These are phyloP conservation scores for Berghia stephanieae DNA, from an alignment of 1,140 invertebrate species.

Conservation along the genomic window DNA sequence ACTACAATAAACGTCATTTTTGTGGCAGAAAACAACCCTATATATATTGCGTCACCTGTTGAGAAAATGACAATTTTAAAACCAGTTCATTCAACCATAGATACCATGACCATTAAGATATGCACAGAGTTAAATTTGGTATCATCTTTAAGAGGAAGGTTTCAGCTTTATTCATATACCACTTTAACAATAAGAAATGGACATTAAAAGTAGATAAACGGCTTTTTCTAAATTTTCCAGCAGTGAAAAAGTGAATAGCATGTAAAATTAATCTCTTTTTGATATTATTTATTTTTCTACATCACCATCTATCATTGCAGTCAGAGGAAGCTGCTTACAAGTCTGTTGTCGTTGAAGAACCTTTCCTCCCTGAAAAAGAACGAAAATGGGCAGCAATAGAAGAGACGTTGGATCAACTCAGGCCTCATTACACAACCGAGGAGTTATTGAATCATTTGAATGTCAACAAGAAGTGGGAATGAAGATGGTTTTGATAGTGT, in stretches of 20 bases:
- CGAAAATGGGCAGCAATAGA: neutral
- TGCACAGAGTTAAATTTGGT: neutral
- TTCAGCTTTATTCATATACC: neutral
- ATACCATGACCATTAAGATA: too few relatives aligned
- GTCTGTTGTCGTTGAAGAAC: neutral
- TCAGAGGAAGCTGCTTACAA: constrained; percentile 1
- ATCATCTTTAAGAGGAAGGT: neutral
- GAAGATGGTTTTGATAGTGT: too few relatives aligned
- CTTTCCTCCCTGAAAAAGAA: neutral
- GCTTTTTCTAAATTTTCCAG: neutral
- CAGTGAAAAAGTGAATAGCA: too few relatives aligned
- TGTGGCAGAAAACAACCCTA: too few relatives aligned
- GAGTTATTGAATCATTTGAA: neutral
- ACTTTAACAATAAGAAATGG: neutral
- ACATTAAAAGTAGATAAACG: neutral
- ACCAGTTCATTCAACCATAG: too few relatives aligned
- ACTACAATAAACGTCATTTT: too few relatives aligned
- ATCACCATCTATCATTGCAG: neutral
- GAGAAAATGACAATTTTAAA: too few relatives aligned
- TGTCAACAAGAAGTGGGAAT: constrained; percentile 14
- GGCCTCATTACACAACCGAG: neutral
- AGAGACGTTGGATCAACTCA: neutral
- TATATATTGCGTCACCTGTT: too few relatives aligned
- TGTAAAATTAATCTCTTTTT: neutral
- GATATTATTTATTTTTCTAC: neutral